phyloP scores from a whole-genome alignment of 2,113 vertebrate genomes.

The Anoura caudifer region DNA sequence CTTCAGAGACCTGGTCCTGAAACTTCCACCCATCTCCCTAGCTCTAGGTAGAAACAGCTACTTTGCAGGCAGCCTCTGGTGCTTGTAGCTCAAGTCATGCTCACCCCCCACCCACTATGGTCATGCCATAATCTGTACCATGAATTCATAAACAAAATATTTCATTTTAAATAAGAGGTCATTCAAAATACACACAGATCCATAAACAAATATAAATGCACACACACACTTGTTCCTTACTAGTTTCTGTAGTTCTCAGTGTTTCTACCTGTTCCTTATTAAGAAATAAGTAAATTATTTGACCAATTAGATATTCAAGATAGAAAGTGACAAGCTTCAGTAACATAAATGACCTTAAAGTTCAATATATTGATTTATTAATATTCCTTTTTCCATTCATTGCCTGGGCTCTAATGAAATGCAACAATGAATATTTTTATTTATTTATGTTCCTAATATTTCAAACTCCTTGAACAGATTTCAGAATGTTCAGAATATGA shows the following conservation, averaged over 20 bases:
- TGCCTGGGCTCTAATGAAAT: conserved; percentile 37
- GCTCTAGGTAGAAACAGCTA: neutral
- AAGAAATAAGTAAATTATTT: neutral
- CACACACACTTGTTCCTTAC: neutral
- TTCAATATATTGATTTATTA: neutral
- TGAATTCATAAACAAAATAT: neutral
- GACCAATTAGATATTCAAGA: neutral
- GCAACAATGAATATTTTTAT: conserved; percentile 30
- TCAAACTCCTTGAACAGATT: neutral
- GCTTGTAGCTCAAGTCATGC: too few relatives aligned
- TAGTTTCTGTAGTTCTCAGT: neutral
- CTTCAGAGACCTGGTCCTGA: neutral
- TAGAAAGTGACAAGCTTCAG: conserved; percentile 19
- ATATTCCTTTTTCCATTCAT: conserved; percentile 35
- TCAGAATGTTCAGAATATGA: conserved; percentile 39
- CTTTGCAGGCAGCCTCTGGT: rapidly evolving
- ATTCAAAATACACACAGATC: neutral
- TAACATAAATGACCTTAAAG: conserved; percentile 2
- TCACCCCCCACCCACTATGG: too few relatives aligned
- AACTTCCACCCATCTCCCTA: neutral
- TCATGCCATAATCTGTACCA: neutral
- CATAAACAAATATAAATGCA: neutral
- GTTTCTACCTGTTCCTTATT: neutral
- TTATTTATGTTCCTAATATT: conserved; percentile 51
- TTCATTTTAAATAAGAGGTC: neutral